phyloP scores from a whole-genome alignment of 2,888 invertebrate species.

The Cryptosula pallasiana region DNA sequence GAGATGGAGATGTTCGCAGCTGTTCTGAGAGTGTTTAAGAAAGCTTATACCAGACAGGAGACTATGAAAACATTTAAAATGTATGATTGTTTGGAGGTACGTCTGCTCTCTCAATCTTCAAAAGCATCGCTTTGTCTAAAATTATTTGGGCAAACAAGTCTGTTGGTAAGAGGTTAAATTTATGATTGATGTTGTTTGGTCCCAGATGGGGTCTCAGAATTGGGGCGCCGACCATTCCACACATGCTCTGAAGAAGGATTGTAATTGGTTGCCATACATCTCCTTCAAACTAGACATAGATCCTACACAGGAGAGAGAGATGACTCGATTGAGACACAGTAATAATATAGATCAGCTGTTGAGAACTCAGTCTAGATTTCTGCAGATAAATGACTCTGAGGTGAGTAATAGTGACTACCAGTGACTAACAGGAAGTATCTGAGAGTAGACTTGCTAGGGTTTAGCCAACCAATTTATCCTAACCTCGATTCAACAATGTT shows the following conservation, averaged over 20 bases:
- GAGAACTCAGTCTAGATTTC: conserved; percentile 41
- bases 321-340: conserved; percentile 41
- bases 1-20: conserved; percentile 53
- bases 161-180: too few species aligned
- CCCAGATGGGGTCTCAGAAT: conserved; percentile 30
- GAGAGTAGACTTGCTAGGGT: too few species aligned
- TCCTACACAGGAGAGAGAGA: conserved; percentile 40
- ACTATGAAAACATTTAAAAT: conserved; percentile 46
- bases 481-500: too few species aligned
- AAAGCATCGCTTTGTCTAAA: too few species aligned
- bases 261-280: conserved; percentile 48
- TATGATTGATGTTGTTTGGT: too few species aligned
- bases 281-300: conserved; percentile 37
- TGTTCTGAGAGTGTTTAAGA: conserved; percentile 45
- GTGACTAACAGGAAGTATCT: background rate
- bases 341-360: conserved; percentile 47
- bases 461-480: too few species aligned
- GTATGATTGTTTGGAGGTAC: conserved; percentile 49
- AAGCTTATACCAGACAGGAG: conserved; percentile 47
- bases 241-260: conserved; percentile 45
- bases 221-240: conserved; percentile 45
- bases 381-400: conserved; percentile 43
- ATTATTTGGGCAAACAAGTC: too few species aligned
- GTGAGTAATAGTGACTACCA: conserved; percentile 27
- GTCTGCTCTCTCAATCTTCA: too few species aligned